phyloP scores from a whole-genome alignment of 2,113 vertebrate species.

The Zosterops lateralis region DNA sequence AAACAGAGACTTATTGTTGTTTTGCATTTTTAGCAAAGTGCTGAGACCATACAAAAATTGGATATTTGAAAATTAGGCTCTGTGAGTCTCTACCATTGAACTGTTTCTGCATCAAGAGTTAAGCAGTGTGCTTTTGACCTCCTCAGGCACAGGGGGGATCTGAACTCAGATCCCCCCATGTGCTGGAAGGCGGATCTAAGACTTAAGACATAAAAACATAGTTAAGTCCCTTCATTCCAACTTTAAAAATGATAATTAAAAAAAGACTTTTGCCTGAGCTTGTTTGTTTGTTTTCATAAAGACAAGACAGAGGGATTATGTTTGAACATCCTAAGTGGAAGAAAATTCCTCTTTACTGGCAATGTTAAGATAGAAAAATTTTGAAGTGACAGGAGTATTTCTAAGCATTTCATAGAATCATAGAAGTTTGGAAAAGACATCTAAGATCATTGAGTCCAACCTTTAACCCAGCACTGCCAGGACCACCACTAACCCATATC shows the following conservation, averaged over 20 bases:
- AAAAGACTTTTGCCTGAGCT: not conserved
- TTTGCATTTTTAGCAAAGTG: not conserved
- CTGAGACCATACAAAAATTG: not conserved
- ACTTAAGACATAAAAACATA: not conserved
- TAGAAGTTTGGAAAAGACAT: not conserved
- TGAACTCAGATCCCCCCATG: not conserved
- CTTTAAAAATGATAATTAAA: not conserved
- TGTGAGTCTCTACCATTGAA: not conserved
- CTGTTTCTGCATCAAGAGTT: not conserved
- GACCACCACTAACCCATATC: no score
- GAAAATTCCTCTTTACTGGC: not conserved
- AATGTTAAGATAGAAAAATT: not conserved
- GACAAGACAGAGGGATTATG: not conserved
- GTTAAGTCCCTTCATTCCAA: not conserved
- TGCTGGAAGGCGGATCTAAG: not conserved
- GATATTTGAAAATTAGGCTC: not conserved
- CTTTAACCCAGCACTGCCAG: no score
- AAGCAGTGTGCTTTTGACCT: not conserved
- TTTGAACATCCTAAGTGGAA: not conserved
- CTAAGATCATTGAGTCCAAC: not conserved
- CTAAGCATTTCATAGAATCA: not conserved
- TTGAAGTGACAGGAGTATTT: not conserved
- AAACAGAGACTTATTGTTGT: not conserved
- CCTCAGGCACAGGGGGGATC: not conserved
- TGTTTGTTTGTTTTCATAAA: constrained; percentile 9